Percentiles rank a stretch among this genome's conserved stretches.
phyloP scores from a whole-genome alignment of 1,140 invertebrate species.

The Solenopsis fugax region DNA sequence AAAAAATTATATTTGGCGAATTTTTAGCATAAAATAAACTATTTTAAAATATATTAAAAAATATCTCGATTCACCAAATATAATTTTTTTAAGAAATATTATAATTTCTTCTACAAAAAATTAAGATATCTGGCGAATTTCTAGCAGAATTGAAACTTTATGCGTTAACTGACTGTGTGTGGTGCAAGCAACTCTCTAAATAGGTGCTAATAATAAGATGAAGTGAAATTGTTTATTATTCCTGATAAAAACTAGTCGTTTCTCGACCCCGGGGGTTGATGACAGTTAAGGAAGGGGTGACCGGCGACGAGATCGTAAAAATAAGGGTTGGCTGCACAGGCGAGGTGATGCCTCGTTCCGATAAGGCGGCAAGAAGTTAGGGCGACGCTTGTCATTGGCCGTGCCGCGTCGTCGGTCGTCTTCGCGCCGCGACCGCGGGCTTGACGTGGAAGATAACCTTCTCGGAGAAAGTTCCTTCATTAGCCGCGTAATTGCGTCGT shows the following conservation, averaged over 20 bases:
- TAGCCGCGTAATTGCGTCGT: conserved; percentile 75
- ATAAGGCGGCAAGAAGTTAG: conserved; percentile 66
- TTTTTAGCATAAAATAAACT: too few relatives aligned
- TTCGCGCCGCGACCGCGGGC: conserved; percentile 52
- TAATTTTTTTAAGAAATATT: too few relatives aligned
- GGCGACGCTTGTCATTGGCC: conserved; percentile 48
- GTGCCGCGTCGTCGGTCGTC: background rate
- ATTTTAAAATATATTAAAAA: too few relatives aligned
- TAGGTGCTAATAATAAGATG: background rate
- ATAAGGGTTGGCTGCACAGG: conserved; percentile 44
- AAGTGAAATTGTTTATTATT: conserved; percentile 33
- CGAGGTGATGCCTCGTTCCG: conserved; percentile 52
- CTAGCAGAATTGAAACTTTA: background rate
- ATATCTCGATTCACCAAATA: too few relatives aligned
- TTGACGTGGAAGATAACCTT: conserved; percentile 70
- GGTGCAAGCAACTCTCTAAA: background rate
- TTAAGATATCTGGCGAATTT: too few relatives aligned
- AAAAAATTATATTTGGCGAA: too few relatives aligned
- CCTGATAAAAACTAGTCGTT: background rate
- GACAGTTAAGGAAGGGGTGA: conserved; percentile 17
- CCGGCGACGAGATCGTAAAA: conserved; percentile 38
- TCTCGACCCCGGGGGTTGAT: background rate
- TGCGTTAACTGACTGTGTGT: background rate
- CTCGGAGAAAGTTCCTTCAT: conserved; percentile 71
- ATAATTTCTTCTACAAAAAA: too few relatives aligned